These are phyloP conservation scores for Drosophila peninsularis DNA, from an alignment of 2,888 invertebrate species.

Conservation along the genomic window DNA sequence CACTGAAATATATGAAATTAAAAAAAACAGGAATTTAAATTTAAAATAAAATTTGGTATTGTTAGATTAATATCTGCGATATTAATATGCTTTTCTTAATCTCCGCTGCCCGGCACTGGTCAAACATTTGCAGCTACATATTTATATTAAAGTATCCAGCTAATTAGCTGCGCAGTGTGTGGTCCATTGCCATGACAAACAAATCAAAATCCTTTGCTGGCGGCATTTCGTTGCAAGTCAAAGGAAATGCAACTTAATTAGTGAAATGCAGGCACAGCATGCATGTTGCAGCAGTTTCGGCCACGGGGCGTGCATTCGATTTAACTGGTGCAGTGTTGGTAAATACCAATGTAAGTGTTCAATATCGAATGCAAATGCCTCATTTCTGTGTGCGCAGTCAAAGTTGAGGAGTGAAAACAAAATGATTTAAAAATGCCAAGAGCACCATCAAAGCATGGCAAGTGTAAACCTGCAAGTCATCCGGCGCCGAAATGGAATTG, in stretches of 20 bases:
- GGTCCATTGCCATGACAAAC: conserved; percentile 8
- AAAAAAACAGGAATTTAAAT: not conserved
- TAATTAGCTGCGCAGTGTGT: conserved; percentile 15
- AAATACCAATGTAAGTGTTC: not conserved
- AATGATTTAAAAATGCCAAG: conserved; percentile 15
- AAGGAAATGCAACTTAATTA: conserved; percentile 40
- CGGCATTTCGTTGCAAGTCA: conserved; percentile 29
- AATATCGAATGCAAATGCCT: not conserved
- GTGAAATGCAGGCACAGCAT: conserved; percentile 28
- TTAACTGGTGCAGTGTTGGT: not conserved
- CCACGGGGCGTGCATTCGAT: not conserved
- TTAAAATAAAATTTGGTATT: not conserved
- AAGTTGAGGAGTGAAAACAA: conserved; percentile 5
- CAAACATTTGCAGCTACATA: not conserved
- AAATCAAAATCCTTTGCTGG: conserved; percentile 16
- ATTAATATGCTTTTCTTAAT: not conserved
- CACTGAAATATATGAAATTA: not conserved
- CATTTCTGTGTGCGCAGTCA: not conserved
- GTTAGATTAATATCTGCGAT: not conserved
- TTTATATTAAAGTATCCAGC: not conserved
- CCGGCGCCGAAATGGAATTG: conserved; percentile 54
- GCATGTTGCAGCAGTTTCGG: conserved; percentile 11
- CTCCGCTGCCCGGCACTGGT: not conserved
- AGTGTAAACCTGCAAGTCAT: conserved; percentile 21
- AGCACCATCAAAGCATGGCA: conserved; percentile 29